Base-by-base conservation (phyloP, 2,113 vertebrate genomes). In the Callopanchax toddi region DNA sequence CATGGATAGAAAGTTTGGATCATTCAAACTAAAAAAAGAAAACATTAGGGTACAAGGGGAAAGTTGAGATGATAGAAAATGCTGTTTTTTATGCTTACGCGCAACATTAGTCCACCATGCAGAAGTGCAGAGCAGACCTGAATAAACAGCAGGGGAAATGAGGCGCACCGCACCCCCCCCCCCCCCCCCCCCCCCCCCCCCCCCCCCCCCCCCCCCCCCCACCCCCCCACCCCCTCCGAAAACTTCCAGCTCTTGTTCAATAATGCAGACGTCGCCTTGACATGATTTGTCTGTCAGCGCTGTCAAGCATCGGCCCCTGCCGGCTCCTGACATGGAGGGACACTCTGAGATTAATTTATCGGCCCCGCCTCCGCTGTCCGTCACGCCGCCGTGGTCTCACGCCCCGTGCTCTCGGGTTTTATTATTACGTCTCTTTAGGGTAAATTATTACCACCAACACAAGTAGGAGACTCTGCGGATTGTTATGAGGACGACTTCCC, bases 251-350 rank as follows among this genome's bases (percentile, higher is more conserved):
- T 76, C 64, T 60, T 66, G 71, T 80, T 78, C 71, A 81, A 86
- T 84, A 80, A 74, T 39, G 65, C 74, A 66, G 59, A 52, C 29
- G 55, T 40, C 42, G 48, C 64, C 9, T 56, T 74, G 79, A 81
- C 78, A 69, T 67, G 71, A 84, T 82, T 70, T 67, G 81, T 79
- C 68, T 83, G 81, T 81, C 79, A 81, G 71, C 1, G 32, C 78
- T 74, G 83, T 84, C 82, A 78, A 65, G 74, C 75, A 7, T 44
- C 39, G 4, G 64, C 48, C 70, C 49, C n/a, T n/a, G 70, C 59
- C 43, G 60, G 56, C 72, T 79, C 59, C 68, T 50, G 77, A 81
- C 81, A 76, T 3, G 20, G 20, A 32, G 76, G 71, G 66, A 65
- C 76, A 66, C 50, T 74, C 50, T 60, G 26, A 78, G 68, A 82